phyloP scores from a whole-genome alignment of 2,888 invertebrate genomes.

The Volucella bombylans region DNA sequence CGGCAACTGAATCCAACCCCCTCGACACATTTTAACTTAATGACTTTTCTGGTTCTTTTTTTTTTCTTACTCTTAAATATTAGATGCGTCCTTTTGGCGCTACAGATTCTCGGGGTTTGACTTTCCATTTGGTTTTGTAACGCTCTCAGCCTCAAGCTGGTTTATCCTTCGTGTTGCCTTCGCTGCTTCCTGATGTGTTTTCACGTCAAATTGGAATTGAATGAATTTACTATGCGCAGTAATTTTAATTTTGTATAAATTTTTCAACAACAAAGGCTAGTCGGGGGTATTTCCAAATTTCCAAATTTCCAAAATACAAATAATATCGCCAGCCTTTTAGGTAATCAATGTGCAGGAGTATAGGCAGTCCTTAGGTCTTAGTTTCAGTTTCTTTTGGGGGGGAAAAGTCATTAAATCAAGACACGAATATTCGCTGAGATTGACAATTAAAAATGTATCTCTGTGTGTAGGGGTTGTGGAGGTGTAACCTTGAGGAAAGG shows the following conservation, averaged over 20 bases:
- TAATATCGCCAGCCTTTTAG: no score
- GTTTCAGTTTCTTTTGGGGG: no score
- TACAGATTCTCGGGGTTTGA: neutral
- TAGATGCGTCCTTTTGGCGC: conserved; percentile 62
- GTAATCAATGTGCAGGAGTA: no score
- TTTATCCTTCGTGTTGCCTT: neutral
- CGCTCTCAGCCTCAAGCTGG: no score
- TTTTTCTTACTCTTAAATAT: conserved; percentile 66
- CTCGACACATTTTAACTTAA: conserved; percentile 70
- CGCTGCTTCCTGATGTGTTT: conserved; percentile 42
- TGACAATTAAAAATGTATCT: conserved; percentile 66
- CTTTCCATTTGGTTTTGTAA: no score
- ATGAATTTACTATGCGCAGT: conserved; percentile 66
- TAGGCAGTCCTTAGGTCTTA: no score
- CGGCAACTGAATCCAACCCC: conserved; percentile 13
- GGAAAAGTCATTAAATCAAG: conserved; percentile 42
- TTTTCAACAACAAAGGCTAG: conserved; percentile 31
- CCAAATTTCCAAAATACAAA: no score
- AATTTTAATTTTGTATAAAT: conserved; percentile 64
- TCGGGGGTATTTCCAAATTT: no score
- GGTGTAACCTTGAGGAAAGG: conserved; percentile 19
- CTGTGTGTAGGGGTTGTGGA: conserved; percentile 3
- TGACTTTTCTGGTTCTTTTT: conserved; percentile 61
- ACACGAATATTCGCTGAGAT: conserved; percentile 31
- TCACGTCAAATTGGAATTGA: conserved; percentile 66